phyloP scores from a whole-genome alignment of 2,797 vertebrate species.

The Loris lydekkerianus region DNA sequence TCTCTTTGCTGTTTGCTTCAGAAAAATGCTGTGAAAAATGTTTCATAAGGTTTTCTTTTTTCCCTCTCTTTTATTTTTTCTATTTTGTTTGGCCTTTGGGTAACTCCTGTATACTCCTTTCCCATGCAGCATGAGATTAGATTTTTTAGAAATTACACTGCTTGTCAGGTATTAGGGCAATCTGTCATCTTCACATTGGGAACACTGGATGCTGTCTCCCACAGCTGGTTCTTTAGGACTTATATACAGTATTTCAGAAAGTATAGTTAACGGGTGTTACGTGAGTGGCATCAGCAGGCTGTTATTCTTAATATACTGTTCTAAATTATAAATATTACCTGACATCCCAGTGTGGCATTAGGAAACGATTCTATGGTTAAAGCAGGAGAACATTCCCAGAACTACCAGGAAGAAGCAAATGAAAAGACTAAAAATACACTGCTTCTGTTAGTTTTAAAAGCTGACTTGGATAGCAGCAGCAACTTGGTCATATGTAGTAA shows the following conservation, averaged over 20 bases:
- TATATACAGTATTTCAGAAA: slow-evolving; percentile 54
- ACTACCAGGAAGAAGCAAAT: slow-evolving; percentile 37
- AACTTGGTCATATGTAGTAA: slow-evolving; percentile 10
- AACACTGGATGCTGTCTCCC: not conserved
- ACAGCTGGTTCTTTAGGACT: slow-evolving; percentile 32
- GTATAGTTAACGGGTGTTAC: not conserved
- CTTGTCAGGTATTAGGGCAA: slow-evolving; percentile 41
- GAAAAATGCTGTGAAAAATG: slow-evolving; percentile 43
- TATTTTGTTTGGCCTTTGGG: slow-evolving; percentile 31
- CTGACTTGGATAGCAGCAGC: not conserved
- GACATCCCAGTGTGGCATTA: slow-evolving; percentile 45
- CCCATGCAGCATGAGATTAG: slow-evolving; percentile 34
- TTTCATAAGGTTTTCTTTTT: slow-evolving; percentile 36
- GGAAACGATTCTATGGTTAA: slow-evolving; percentile 42
- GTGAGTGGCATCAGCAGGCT: slow-evolving; percentile 45
- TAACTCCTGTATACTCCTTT: not conserved
- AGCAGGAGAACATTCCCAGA: not conserved
- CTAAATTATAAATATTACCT: slow-evolving; percentile 72
- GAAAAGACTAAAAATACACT: slow-evolving; percentile 55
- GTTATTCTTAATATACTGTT: slow-evolving; percentile 44
- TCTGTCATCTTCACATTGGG: slow-evolving; percentile 32
- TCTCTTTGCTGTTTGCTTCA: slow-evolving; percentile 61
- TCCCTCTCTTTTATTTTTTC: not conserved
- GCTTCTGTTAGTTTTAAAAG: slow-evolving; percentile 66
- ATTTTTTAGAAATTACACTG: slow-evolving; percentile 71